Evolutionary conservation across 2,797 vertebrate species (phyloP), one percentile per base, ranked within the genome.

Genomic region (Eleutherodactylus coqui): DNA sequence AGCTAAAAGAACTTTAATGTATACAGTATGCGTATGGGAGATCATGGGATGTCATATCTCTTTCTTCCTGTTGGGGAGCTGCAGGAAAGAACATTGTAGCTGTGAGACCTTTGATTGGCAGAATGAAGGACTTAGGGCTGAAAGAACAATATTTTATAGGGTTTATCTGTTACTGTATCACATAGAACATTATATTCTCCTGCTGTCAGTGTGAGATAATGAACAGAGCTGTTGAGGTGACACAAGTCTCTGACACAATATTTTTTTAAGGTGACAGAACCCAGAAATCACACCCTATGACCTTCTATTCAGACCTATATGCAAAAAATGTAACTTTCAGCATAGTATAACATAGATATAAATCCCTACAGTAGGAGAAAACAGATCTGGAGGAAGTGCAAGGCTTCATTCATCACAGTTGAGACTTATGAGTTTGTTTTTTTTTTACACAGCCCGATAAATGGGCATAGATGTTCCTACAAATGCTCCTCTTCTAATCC

Each of bases 141-240:
- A 27, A 58, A n/a, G n/a, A n/a, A 62, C 8, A 60, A 58, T 11
- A 16, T 62, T 62, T 32, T 32, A 29, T 62, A 32, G 36, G 17
- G 10, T 2, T 43, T 3, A 9, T 5, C 34, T 69, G 62, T 10
- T 19, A 34, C 24, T 69, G 21, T 69, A 41, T 19, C 36, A 6
- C 24, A 45, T 24, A n/a, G 38, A n/a, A n/a, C 4, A 10, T 24
- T 1, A 49, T 4, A 69, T 24, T 34, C 62, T 14, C 27, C 79
- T 19, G 43, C 19, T 17, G 19, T 6, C 3, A n/a, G 27, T 45
- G 16, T 79, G 10, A 32, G 62, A 81, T 21, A 80, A 24, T 53
- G 8, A 21, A 55, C 80, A 82, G 80, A 82, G 67, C 45, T 16
- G 64, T 5, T 19, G n/a, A 27, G 70, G 45, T 14, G 38, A 73